phyloP scores from a whole-genome alignment of 2,797 vertebrate species.

The Tachyglossus aculeatus region DNA sequence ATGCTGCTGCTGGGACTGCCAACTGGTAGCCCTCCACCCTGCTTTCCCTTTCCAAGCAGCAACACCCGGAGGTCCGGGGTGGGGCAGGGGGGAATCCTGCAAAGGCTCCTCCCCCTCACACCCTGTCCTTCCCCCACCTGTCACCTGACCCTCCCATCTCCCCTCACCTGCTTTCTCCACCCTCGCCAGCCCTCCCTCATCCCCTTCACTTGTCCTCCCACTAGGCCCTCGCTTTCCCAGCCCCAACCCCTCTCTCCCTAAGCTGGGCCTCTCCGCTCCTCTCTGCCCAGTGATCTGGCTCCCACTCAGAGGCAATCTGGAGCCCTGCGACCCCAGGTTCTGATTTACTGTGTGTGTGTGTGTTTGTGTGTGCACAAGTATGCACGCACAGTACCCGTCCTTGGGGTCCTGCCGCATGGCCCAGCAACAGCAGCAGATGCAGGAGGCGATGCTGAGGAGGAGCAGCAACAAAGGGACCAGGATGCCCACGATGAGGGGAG shows the following conservation, averaged over 20 bases:
- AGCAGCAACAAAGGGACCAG: slow-evolving; percentile 84
- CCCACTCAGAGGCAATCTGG: background rate
- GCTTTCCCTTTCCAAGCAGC: background rate
- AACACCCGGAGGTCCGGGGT: background rate
- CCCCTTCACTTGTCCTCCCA: background rate
- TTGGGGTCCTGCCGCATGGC: slow-evolving; percentile 68
- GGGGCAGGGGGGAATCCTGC: too few species aligned
- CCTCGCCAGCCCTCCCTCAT: background rate
- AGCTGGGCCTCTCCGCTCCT: background rate
- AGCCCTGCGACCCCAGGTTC: background rate
- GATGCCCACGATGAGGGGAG: slow-evolving; percentile 76
- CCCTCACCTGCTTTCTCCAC: background rate
- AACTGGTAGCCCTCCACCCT: accelerated
- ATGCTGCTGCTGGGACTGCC: accelerated
- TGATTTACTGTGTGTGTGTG: background rate
- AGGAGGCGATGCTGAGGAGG: slow-evolving; percentile 80
- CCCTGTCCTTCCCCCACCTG: background rate
- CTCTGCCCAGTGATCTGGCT: background rate
- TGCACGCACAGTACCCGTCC: slow-evolving; percentile 77
- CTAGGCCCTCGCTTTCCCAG: background rate
- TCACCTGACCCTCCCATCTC: background rate
- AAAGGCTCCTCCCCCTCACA: too few species aligned
- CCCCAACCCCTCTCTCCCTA: background rate
- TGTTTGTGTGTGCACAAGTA: too few species aligned
- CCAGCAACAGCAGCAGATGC: slow-evolving; percentile 81